These are phyloP conservation scores for Tricholaema leucomelas DNA, from an alignment of 2,113 vertebrate genomes.

Conservation along the genomic window DNA sequence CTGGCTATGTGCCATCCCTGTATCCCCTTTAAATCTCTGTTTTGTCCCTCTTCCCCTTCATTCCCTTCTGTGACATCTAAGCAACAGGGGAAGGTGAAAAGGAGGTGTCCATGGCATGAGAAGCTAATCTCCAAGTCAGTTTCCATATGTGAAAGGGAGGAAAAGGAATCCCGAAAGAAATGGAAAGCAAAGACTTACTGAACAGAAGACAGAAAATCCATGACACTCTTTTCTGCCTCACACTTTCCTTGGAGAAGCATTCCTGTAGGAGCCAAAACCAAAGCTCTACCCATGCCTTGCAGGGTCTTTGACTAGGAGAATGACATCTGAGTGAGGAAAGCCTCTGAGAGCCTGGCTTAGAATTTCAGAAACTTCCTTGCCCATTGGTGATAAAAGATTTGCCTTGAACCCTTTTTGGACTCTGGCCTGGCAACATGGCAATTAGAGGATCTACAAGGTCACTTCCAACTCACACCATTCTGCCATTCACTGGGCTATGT, in stretches of 20 bases:
- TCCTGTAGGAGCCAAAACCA: not conserved
- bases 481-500: not conserved
- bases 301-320: not conserved
- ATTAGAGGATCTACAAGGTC: not conserved
- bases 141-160: not conserved
- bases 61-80: not conserved
- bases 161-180: not conserved
- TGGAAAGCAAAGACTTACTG: fast-evolving
- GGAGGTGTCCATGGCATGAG: not conserved
- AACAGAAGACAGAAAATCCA: not conserved
- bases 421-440: not conserved
- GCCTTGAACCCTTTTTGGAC: not conserved
- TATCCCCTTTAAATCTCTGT: not conserved
- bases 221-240: not conserved
- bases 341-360: not conserved
- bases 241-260: not conserved
- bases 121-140: not conserved
- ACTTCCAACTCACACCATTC: not conserved
- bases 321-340: not conserved
- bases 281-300: not conserved
- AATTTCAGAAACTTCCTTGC: not conserved
- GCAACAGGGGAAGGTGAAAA: not conserved
- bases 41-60: not conserved
- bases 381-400: not conserved
- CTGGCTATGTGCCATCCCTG: not conserved